A percentile compares a stretch with the other conserved stretches of the same genome.
These are phyloP conservation scores for Heterodera schachtii DNA, from an alignment of 1,140 invertebrate genomes.

Conservation along the genomic window DNA sequence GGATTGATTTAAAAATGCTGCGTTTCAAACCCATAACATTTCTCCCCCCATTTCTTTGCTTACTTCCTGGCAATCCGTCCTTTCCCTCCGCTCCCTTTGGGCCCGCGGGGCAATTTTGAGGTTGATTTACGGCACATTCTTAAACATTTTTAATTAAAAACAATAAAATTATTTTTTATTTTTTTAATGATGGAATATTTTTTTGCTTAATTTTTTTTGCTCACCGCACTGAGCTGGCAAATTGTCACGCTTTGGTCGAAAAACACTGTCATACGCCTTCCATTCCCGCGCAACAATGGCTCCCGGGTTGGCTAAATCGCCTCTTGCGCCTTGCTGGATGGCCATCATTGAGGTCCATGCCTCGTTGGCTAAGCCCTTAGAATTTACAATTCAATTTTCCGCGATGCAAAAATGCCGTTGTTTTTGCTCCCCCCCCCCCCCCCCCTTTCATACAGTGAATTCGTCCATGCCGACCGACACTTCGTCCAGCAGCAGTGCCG, in stretches of 20 bases:
- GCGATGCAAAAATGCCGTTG: too few species aligned
- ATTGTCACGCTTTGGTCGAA: background rate
- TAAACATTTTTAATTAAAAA: background rate
- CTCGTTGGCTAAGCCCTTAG: slow-evolving; percentile 7
- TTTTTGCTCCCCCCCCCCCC: too few species aligned
- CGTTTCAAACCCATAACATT: too few species aligned
- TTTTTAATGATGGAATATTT: too few species aligned
- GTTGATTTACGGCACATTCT: slow-evolving; percentile 12
- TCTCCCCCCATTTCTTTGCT: background rate
- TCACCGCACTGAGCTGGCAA: slow-evolving; percentile 18
- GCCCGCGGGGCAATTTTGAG: slow-evolving; percentile 16
- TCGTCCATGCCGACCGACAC: slow-evolving; percentile 11
- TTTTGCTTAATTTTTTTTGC: too few species aligned
- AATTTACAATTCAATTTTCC: too few species aligned
- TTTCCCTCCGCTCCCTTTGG: slow-evolving; percentile 12
- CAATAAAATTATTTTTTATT: too few species aligned
- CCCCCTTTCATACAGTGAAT: background rate
- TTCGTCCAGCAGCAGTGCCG: slow-evolving; percentile 11
- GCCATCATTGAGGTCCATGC: slow-evolving; percentile 17
- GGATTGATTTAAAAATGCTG: too few species aligned
- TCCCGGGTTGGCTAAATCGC: background rate
- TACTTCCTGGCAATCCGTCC: background rate
- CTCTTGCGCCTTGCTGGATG: background rate
- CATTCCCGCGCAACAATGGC: background rate
- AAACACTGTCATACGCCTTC: slow-evolving; percentile 10